Evolutionary conservation across 2,888 invertebrate genomes (phyloP).

Genomic region (Dynastes tityus): DNA sequence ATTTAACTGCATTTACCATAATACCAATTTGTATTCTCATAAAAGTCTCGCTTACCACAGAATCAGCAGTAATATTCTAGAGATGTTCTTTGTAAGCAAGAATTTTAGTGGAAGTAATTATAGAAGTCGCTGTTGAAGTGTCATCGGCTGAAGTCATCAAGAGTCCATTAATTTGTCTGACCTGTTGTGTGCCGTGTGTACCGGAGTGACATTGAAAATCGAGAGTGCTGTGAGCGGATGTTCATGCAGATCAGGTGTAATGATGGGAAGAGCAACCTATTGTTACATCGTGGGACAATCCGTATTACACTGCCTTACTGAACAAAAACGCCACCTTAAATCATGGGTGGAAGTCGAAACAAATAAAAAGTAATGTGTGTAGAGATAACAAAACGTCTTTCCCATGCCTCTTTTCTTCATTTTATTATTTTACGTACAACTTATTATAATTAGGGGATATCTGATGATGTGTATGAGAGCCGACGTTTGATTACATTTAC

Average conservation of each 20-base stretch:
- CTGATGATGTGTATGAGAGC: constrained; percentile 66
- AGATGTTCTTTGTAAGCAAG: constrained; percentile 4
- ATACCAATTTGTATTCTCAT: not conserved
- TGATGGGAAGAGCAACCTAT: constrained; percentile 69
- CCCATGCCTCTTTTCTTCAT: constrained; percentile 63
- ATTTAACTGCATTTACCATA: not conserved
- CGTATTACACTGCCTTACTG: constrained; percentile 70
- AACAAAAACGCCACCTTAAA: constrained; percentile 68
- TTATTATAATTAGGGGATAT: constrained; percentile 68
- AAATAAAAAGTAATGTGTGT: constrained; percentile 51
- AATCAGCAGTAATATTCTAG: not conserved
- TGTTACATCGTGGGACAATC: constrained; percentile 69
- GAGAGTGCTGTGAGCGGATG: constrained; percentile 69
- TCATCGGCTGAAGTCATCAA: constrained; percentile 52
- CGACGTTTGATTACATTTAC: constrained; percentile 62
- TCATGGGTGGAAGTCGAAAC: constrained; percentile 62
- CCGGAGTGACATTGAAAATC: constrained; percentile 69
- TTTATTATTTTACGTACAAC: constrained; percentile 65
- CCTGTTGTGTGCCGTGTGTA: constrained; percentile 43
- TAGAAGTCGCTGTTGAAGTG: constrained; percentile 49
- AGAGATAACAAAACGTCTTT: constrained; percentile 57
- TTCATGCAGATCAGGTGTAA: constrained; percentile 72
- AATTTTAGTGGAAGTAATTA: constrained; percentile 50
- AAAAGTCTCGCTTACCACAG: not conserved
- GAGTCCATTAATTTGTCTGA: constrained; percentile 62